Percentiles rank a stretch among this genome's conserved stretches.
phyloP scores from a whole-genome alignment of 2,797 vertebrate species.

The Threskiornis aethiopicus region DNA sequence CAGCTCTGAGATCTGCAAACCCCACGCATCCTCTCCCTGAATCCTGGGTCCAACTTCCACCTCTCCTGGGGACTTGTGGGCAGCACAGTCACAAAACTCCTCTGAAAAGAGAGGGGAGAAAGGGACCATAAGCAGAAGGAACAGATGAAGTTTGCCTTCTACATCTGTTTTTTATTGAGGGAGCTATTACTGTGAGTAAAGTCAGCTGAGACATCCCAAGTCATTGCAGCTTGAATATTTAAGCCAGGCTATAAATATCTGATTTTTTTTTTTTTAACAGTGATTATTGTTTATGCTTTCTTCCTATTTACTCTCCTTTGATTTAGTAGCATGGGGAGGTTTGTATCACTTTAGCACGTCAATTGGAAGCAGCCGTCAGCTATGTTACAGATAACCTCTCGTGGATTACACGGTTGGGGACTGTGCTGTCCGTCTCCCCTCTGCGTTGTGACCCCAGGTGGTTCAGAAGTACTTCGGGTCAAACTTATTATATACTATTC shows the following conservation, averaged over 20 bases:
- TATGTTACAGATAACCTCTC: background rate
- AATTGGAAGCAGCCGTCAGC: background rate
- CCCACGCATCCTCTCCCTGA: accelerated
- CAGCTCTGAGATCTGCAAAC: background rate
- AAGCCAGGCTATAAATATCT: constrained; percentile 61
- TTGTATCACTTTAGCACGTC: background rate
- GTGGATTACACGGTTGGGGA: background rate
- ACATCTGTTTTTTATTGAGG: constrained; percentile 72
- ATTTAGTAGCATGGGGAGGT: constrained; percentile 34
- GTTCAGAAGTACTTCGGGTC: constrained; percentile 56
- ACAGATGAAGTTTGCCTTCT: constrained; percentile 50
- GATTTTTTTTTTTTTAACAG: background rate
- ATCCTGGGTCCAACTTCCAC: background rate
- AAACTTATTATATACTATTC: constrained; percentile 78
- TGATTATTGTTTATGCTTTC: constrained; percentile 60
- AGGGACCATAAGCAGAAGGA: constrained; percentile 25
- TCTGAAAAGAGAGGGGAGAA: background rate
- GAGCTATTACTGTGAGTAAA: constrained; percentile 62
- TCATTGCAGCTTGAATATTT: constrained; percentile 58
- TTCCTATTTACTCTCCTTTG: constrained; percentile 50
- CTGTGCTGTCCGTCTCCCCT: background rate
- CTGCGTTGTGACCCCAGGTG: constrained; percentile 42
- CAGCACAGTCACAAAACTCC: background rate
- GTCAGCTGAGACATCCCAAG: constrained; percentile 61
- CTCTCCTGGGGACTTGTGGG: accelerated